Base-by-base conservation (phyloP, 2,888 invertebrate species). In the Drosophila austrosaltans region DNA sequence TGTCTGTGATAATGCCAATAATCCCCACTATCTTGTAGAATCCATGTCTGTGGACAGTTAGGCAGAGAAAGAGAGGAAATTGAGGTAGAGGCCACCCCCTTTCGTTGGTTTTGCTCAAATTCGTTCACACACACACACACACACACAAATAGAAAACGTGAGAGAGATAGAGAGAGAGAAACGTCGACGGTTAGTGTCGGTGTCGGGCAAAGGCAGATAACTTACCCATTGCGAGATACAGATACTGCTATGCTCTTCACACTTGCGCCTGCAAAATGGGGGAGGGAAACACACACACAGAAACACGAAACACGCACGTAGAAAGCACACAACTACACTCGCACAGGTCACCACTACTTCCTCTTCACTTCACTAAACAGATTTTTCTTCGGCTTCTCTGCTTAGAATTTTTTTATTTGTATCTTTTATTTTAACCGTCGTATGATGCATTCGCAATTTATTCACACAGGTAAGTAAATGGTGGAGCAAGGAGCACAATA, bases 311-410 rank as follows among this genome's bases (percentile, higher is more conserved):
- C 61, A 75, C 70, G 66, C 69, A 76, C 75, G 68, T 62, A 69
- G 69, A 79, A 75, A 79, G 70, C 77, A 73, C 77, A 73, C 80
- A 74, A 79, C 66, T 77, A 78, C 75, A 79, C 73, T 72, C 69
- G 73, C 69, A 73, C 76, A 87, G 84, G 84, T 85, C 85, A 85
- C 90, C 87, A 90, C 83, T 89, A 82, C 89, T 86, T 78, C 74
- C 76, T 66, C 87, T 89, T 87, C 79, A 79, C 79, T 89, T 81
- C 76, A 73, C 77, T 69, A 78, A 73, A 72, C 66, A 70, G 62
- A 77, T 80, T 90, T 86, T 85, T 80, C 71, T 78, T 75, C 57
- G 57, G 57, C 57, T 57, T 57, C 66, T 80, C 64, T 80, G 80
- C 81, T 79, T 76, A 66, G 72, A 79, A 74, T 78, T 89, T 81